Base-by-base conservation (phyloP, 2,888 invertebrate genomes). In the Phyllotreta striolata region DNA sequence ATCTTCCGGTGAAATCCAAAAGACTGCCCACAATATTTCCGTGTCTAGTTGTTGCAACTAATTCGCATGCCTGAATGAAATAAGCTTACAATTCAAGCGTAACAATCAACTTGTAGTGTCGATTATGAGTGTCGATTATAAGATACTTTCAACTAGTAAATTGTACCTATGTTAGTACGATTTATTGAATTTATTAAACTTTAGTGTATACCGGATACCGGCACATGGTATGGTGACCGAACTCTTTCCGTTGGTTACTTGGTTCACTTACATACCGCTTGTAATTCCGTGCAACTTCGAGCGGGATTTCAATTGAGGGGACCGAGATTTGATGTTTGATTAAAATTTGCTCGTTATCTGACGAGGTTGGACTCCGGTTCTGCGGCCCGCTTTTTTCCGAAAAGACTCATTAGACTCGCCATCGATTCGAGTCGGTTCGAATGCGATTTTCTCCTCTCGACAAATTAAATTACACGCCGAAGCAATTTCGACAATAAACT, bases 261-360 rank as follows among this genome's bases (percentile, higher is more conserved):
- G 41, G 41, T n/a, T 35, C 43, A 55, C 40, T 14, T 13, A 40
- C 13, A 7, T 38, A 40, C 40, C 54, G 54, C 40, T 55, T 55
- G 55, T 55, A 55, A 55, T 55, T 55, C 55, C 34, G 55, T 43
- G 43, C 41, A 55, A 34, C 55, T 55, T 13, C 12, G 41, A 55
- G n/a, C 14, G 41, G 37, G 55, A 55, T 55, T 52, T 55, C 55
- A 55, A 55, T 55, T 55, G 41, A 13, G 55, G 34, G 10, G 34
- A 24, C 55, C 8, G 55, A 55, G 55, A 35, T 55, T 55, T 55
- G 55, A 55, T 55, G 55, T 55, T 43, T 55, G 55, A 55, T 55
- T 55, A 55, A 40, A 55, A 55, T 55, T 55, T 41, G 43, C 55
- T 55, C 43, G 34, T 43, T 55, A 41, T 55, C 12, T 24, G 55